Evolutionary conservation across 2,888 invertebrate genomes (phyloP), one percentile per base, ranked within the genome.

Genomic region (Argyresthia albistria): DNA sequence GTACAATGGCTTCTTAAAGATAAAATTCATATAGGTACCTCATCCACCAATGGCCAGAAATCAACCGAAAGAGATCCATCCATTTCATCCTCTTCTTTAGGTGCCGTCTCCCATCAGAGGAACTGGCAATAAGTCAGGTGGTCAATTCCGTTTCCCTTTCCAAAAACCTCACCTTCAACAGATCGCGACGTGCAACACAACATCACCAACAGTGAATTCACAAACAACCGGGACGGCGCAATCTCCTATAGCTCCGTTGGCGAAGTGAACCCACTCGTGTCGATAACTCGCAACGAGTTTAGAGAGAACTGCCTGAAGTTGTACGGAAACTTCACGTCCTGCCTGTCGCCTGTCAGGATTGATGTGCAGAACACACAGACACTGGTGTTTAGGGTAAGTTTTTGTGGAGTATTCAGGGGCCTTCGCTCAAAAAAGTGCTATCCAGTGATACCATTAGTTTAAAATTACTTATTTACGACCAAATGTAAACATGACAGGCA

Each of bases 291-390:
- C 59, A 98, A 97, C 76, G 94, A 95, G 67, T 92, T 99, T 57
- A 90, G 90, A 45, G 80, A 91, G 53, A 99, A 99, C 73, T 98
- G 99, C 54, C 89, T 92, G 10, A 93, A 95, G 64, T 84, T 99
- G 35, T 97, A 97, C 67, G 97, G 97, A 0, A 99, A 99, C 75
- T 96, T 99, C 66, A 96, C 97, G 0, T 92, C 97, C 3, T 94
- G 97, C 69, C 89, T 90, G 63, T 91, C 95, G n/a, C 94, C 96
- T 1, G 87, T 97, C 8, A 90, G 92, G 65, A 84, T 99, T 57
- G 96, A 98, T 68, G 91, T 99, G 0, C 98, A 99, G 76, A 99
- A 99, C 74, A 97, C 98, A 45, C 95, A 95, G 70, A 93, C 94
- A 0, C 78, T 97, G 37, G 94, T 93, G 59, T 95, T 97, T 67